Percentiles rank a stretch among this genome's conserved stretches.
These are phyloP conservation scores for Tridacna gigas DNA, from an alignment of 2,888 invertebrate genomes.

Conservation along the genomic window DNA sequence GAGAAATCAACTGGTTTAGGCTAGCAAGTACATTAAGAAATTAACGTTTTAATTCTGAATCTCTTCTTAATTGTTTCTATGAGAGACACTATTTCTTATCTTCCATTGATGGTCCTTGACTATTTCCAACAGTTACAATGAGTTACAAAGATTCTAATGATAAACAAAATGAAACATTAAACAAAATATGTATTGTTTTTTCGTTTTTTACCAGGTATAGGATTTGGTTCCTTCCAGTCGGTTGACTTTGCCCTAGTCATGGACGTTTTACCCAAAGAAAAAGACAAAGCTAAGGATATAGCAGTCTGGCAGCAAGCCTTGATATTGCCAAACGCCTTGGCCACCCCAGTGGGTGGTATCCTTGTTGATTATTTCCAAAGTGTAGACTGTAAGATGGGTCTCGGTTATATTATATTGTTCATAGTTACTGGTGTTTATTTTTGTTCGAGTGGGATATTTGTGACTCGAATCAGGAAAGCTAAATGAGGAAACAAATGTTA, in stretches of 20 bases:
- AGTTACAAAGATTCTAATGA: too few relatives aligned
- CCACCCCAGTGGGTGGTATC: conserved; percentile 83
- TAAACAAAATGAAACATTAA: too few relatives aligned
- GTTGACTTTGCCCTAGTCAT: conserved; percentile 84
- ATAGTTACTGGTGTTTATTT: conserved; percentile 81
- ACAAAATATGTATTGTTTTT: too few relatives aligned
- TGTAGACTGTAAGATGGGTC: conserved; percentile 81
- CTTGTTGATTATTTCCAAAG: conserved; percentile 83
- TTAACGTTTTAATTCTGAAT: too few relatives aligned
- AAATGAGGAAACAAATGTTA: background rate
- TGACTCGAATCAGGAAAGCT: conserved; percentile 78
- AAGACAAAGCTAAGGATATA: conserved; percentile 83
- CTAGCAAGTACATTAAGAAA: too few relatives aligned
- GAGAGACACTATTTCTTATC: too few relatives aligned
- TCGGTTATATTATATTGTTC: conserved; percentile 84
- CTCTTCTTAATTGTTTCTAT: too few relatives aligned
- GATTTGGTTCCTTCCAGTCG: conserved; percentile 82
- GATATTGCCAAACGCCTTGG: conserved; percentile 83
- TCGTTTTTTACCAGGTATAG: conserved; percentile 75
- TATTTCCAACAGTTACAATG: too few relatives aligned
- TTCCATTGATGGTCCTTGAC: too few relatives aligned
- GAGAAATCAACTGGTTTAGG: too few relatives aligned
- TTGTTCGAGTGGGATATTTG: conserved; percentile 81
- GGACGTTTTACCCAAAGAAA: conserved; percentile 83
- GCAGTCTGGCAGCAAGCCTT: conserved; percentile 84